Conservation (phyloP, 2,888 invertebrate species). For the Mythimna vitellina region DNA sequence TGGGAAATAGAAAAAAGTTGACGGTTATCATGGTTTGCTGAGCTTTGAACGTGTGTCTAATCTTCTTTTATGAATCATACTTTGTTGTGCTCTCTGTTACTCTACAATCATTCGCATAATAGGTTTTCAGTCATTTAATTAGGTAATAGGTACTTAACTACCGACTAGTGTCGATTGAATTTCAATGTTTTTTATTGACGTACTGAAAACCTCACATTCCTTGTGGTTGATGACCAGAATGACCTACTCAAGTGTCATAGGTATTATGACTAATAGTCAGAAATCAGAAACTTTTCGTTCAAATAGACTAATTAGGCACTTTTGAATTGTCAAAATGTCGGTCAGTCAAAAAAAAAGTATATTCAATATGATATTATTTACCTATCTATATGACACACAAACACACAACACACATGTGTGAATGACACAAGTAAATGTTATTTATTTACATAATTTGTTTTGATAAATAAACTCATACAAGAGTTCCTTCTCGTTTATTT, state of each 20-base stretch:
- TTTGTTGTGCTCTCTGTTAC: not conserved
- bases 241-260: constrained; percentile 12
- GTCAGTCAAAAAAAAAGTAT: too few relatives aligned
- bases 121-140: not conserved
- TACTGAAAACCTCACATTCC: constrained; percentile 3
- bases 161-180: not conserved
- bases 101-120: not conserved
- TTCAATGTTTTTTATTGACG: not conserved
- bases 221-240: constrained; percentile 24
- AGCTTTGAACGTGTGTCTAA: not conserved
- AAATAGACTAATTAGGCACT: too few relatives aligned
- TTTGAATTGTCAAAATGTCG: too few relatives aligned
- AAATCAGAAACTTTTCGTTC: too few relatives aligned
- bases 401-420: too few relatives aligned
- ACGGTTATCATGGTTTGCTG: not conserved
- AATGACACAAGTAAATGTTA: too few relatives aligned
- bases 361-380: too few relatives aligned
- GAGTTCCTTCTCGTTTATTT: not conserved
- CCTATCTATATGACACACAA: too few relatives aligned
- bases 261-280: not conserved
- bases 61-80: not conserved
- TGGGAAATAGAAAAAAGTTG: not conserved
- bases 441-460: too few relatives aligned
- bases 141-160: not conserved
- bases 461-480: not conserved